Percentiles rank a stretch among this genome's conserved stretches.
Evolutionary conservation across 2,888 invertebrate species (phyloP).

Genomic region (Acleris literana): DNA sequence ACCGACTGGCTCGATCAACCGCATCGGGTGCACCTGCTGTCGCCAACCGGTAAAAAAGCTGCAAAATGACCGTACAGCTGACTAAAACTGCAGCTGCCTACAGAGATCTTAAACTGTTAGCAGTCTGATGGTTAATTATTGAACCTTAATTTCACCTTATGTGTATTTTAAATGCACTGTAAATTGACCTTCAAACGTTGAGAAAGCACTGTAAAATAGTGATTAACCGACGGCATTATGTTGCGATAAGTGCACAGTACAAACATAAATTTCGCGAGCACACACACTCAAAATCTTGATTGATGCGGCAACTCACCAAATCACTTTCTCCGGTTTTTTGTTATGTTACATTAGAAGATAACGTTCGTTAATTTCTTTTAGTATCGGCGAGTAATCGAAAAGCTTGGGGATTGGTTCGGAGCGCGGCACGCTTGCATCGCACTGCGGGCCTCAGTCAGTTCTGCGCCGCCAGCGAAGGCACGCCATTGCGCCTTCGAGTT

Average conservation of each 20-base stretch:
- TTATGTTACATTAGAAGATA: constrained; percentile 56
- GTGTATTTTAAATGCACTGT: constrained; percentile 17
- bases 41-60: constrained; percentile 8
- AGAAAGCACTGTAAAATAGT: constrained; percentile 40
- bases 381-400: constrained; percentile 67
- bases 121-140: background rate
- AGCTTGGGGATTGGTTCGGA: constrained; percentile 71
- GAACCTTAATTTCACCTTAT: too few species aligned
- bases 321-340: constrained; percentile 67
- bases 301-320: constrained; percentile 51
- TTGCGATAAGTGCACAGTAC: constrained; percentile 3
- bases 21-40: constrained; percentile 27
- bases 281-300: constrained; percentile 58
- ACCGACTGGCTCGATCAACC: constrained; percentile 25
- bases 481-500: constrained; percentile 49
- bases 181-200: constrained; percentile 37
- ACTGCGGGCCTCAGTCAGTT: constrained; percentile 53
- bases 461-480: constrained; percentile 61
- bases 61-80: constrained; percentile 1
- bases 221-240: constrained; percentile 42
- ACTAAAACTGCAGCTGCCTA: constrained; percentile 2
- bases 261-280: constrained; percentile 43
- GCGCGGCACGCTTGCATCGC: constrained; percentile 59
- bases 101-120: background rate
- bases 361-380: constrained; percentile 69